Evolutionary conservation across 2,888 invertebrate species (phyloP), one percentile per base, ranked within the genome.

Genomic region (Strigamia transsilvanica): DNA sequence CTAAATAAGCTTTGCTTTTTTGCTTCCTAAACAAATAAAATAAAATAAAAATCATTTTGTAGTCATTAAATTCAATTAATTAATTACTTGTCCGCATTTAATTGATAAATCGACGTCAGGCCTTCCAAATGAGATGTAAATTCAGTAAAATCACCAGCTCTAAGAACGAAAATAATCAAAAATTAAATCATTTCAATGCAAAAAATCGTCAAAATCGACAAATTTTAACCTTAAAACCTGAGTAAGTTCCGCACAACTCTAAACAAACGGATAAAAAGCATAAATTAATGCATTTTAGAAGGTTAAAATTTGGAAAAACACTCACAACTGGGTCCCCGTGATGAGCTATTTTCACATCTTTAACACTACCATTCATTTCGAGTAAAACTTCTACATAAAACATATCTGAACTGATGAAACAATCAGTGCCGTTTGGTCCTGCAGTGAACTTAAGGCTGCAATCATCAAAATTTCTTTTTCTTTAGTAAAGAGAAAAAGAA

Each of bases 341-440:
- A 87, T 97, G 97, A 88, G 97, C 95, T 82, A 98, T 93, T 88
- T 92, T 93, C 0, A 97, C 97, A 90, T 97, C 97, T 87, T 94
- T 93, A 0, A 98, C 93, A 42, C 92, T 91, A 32, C 97, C 97
- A 56, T 91, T 92, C 3, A 93, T 90, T 86, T 97, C 96, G 82
- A 98, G 90, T 82, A 95, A 90, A 85, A 98, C 94, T 90, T 98
- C 97, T 85, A 98, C 91, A 88, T 95, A 97, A 88, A 98, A 98
- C 97, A 97, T 97, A 87, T 98, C 98, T 0, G 96, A 96, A 61
- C 95, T 96, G 88, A 98, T 96, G 87, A 96, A 96, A 83, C 95
- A 91, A 86, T 94, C 93, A 6, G 93, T 92, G 77, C 93, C 93
- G 80, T 93, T 92, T 83, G 93, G 92, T 82, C 94, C 95, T 84